phyloP scores from a whole-genome alignment of 2,888 invertebrate species.

The Hyalella azteca region DNA sequence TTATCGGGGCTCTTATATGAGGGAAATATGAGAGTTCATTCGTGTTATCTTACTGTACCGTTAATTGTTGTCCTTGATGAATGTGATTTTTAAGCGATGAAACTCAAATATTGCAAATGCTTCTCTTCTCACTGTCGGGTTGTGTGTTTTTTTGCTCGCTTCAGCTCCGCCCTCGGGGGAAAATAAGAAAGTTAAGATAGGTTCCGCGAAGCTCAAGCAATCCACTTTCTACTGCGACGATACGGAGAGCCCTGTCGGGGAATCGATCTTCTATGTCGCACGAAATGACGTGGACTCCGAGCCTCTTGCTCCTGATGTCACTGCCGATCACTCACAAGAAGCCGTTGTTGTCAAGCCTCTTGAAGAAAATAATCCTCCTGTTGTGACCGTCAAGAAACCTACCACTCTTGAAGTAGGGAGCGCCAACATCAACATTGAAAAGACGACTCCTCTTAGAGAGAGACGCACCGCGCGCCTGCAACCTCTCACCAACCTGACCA shows the following conservation, averaged over 20 bases:
- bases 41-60: too few species aligned
- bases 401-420: neutral
- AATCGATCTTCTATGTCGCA: slow-evolving; percentile 19
- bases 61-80: too few species aligned
- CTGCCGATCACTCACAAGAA: too few species aligned
- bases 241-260: neutral
- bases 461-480: slow-evolving; percentile 1
- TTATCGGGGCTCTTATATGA: too few species aligned
- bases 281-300: neutral
- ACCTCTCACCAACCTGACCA: slow-evolving; percentile 16
- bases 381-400: neutral
- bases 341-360: too few species aligned
- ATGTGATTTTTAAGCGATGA: too few species aligned
- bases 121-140: too few species aligned
- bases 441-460: slow-evolving; percentile 18
- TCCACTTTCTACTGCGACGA: slow-evolving; percentile 28
- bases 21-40: too few species aligned
- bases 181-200: slow-evolving; percentile 28
- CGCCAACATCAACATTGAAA: neutral
- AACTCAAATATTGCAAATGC: too few species aligned
- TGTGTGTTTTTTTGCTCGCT: slow-evolving; percentile 16
- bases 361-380: neutral
- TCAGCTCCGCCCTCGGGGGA: slow-evolving; percentile 8
- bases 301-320: neutral
- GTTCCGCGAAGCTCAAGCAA: slow-evolving; percentile 12